phyloP scores from a whole-genome alignment of 2,797 vertebrate species.

The Erpetoichthys calabaricus region DNA sequence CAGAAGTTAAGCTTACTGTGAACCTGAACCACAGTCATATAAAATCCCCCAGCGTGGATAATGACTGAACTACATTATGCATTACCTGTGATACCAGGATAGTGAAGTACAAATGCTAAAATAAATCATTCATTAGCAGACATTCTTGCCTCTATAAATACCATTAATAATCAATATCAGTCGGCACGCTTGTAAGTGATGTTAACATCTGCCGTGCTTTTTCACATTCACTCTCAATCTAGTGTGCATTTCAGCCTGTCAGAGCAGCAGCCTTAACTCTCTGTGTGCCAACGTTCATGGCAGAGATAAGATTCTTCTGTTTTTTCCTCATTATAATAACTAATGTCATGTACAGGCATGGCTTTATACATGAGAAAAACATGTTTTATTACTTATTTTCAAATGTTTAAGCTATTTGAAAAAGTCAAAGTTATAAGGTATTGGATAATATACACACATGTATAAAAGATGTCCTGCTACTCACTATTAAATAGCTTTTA shows the following conservation, averaged over 20 bases:
- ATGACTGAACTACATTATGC: neutral
- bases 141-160: neutral
- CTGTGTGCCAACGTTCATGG: too few species aligned
- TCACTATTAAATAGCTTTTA: too few species aligned
- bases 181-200: neutral
- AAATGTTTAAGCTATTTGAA: too few species aligned
- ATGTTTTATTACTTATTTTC: too few species aligned
- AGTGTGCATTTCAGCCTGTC: neutral
- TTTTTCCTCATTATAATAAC: too few species aligned
- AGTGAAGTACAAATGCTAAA: neutral
- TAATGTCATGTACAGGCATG: too few species aligned
- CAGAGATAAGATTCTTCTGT: too few species aligned
- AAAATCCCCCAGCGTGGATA: neutral
- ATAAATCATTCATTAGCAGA: conserved; percentile 1
- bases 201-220: neutral
- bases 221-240: neutral
- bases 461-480: too few species aligned
- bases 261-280: neutral
- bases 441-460: too few species aligned
- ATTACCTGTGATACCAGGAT: neutral
- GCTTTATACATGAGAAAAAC: too few species aligned
- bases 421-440: too few species aligned
- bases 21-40: neutral
- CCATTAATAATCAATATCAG: conserved; percentile 1
- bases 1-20: too few species aligned